phyloP scores from a whole-genome alignment of 1,140 invertebrate species.

The Leptopilina boulardi region DNA sequence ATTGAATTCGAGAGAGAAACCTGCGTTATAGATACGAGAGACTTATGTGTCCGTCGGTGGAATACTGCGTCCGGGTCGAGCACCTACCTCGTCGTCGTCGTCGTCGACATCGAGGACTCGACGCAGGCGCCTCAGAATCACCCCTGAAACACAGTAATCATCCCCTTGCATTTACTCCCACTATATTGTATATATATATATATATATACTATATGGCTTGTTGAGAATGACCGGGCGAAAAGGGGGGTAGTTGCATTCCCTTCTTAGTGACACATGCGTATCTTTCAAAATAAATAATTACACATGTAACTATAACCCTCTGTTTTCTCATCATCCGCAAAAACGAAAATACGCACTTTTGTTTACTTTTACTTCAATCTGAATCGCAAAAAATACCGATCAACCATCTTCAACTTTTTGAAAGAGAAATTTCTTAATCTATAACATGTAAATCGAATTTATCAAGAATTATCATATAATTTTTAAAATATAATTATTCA shows the following conservation, averaged over 20 bases:
- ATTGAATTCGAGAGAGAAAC: slow-evolving; percentile 18
- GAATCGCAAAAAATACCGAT: too few species aligned
- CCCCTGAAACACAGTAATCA: slow-evolving; percentile 61
- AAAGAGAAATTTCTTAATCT: too few species aligned
- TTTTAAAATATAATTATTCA: too few species aligned
- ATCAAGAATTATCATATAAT: too few species aligned
- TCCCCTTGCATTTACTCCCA: slow-evolving; percentile 53
- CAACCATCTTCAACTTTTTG: too few species aligned
- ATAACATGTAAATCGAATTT: too few species aligned
- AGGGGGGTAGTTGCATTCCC: background rate
- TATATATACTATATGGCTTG: background rate
- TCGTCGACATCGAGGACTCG: slow-evolving; percentile 68
- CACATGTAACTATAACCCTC: background rate
- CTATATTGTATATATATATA: too few species aligned
- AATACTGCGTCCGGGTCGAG: slow-evolving; percentile 73
- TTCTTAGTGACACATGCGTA: background rate
- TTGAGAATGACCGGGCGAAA: slow-evolving; percentile 9
- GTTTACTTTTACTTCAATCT: too few species aligned
- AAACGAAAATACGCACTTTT: background rate
- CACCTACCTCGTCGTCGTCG: slow-evolving; percentile 65
- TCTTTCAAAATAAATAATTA: background rate
- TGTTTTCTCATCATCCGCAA: background rate
- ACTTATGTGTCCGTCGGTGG: slow-evolving; percentile 61
- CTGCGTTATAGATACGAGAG: slow-evolving; percentile 46
- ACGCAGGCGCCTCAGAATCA: slow-evolving; percentile 69